These are phyloP conservation scores for Myoxocephalus aenaeus DNA, from an alignment of 2,797 vertebrate genomes.

Conservation along the genomic window DNA sequence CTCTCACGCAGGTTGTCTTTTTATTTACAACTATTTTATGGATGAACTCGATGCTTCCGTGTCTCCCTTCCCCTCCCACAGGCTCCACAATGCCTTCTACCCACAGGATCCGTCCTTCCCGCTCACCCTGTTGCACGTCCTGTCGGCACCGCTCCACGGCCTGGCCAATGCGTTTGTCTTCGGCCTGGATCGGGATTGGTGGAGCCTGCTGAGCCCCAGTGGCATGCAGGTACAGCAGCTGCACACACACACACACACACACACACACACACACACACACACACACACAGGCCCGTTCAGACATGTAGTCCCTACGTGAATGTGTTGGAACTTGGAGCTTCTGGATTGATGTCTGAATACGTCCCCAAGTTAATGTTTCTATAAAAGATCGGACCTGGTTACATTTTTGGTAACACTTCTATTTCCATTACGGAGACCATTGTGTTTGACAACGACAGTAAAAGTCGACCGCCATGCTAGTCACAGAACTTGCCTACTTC, in stretches of 20 bases:
- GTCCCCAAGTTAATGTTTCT: neutral
- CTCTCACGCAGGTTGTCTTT: slow-evolving; percentile 48
- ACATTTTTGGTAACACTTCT: neutral
- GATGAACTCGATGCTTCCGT: slow-evolving; percentile 49
- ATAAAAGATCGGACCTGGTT: neutral
- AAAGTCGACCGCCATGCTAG: neutral
- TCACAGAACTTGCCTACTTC: no score
- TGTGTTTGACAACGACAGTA: neutral
- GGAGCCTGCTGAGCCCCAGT: slow-evolving; percentile 84
- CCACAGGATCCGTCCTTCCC: slow-evolving; percentile 82
- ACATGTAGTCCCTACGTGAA: neutral
- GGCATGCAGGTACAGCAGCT: slow-evolving; percentile 82
- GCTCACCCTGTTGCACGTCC: slow-evolving; percentile 86
- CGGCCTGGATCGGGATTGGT: slow-evolving; percentile 83
- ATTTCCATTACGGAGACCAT: neutral
- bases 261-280: slow-evolving; percentile 1
- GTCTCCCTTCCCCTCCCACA: slow-evolving; percentile 48
- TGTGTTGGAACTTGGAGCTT: neutral
- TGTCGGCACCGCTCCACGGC: slow-evolving; percentile 87
- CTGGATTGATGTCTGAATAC: neutral
- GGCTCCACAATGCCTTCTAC: slow-evolving; percentile 86
- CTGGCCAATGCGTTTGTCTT: slow-evolving; percentile 88
- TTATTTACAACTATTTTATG: slow-evolving; percentile 61
- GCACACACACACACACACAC: slow-evolving; percentile 16
- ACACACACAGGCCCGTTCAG: neutral